These are phyloP conservation scores for Bilobella aurantiaca DNA, from an alignment of 1,140 invertebrate genomes.

Conservation along the genomic window DNA sequence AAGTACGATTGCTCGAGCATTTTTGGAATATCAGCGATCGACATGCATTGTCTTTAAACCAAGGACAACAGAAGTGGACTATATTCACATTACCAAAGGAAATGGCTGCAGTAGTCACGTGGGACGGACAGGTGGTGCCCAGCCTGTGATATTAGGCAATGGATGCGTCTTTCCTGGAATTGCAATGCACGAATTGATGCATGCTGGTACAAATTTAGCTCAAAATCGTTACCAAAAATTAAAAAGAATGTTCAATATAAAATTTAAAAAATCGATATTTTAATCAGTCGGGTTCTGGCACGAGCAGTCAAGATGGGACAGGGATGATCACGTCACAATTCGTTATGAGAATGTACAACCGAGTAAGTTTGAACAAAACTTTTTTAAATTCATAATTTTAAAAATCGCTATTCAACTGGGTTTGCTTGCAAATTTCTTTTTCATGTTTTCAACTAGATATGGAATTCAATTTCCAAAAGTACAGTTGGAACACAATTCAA, in stretches of 20 bases:
- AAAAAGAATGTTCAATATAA: too few species aligned
- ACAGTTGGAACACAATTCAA: constrained; percentile 38
- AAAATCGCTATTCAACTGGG: background rate
- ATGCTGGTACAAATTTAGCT: constrained; percentile 44
- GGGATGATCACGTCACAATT: constrained; percentile 62
- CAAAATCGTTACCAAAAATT: too few species aligned
- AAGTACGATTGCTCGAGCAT: constrained; percentile 37
- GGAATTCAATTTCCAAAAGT: constrained; percentile 44
- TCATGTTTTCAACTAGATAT: constrained; percentile 36
- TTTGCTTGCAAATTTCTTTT: constrained; percentile 8
- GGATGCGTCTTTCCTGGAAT: constrained; percentile 55
- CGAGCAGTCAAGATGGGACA: constrained; percentile 69
- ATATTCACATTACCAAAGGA: constrained; percentile 38
- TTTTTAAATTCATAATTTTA: too few species aligned
- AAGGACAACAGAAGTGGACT: constrained; percentile 38
- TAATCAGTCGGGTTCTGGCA: constrained; percentile 81
- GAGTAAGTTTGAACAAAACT: constrained; percentile 45
- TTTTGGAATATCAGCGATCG: constrained; percentile 36
- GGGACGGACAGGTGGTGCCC: constrained; percentile 37
- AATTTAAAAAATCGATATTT: too few species aligned
- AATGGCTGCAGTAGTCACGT: constrained; percentile 36
- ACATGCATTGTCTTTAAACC: constrained; percentile 42
- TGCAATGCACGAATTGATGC: constrained; percentile 72
- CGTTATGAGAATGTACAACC: constrained; percentile 59
- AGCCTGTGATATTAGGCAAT: constrained; percentile 46